A percentile compares a stretch with the other conserved stretches of the same genome.
Evolutionary conservation across 64 coral and sea anemone genomes (phyloP).

Genomic region (Catalaphyllia jardinei): DNA sequence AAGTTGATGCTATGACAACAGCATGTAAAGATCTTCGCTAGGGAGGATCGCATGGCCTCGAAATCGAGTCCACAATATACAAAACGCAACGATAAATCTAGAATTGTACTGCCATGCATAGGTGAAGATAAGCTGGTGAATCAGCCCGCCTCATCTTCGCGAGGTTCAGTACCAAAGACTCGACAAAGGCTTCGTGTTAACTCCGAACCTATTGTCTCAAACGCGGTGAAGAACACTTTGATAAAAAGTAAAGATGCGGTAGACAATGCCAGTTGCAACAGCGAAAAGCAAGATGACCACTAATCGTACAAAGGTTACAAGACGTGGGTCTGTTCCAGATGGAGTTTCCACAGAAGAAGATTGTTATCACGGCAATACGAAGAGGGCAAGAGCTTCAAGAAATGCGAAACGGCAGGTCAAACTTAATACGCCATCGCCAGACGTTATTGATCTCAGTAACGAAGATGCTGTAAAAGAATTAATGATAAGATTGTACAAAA

Average conservation of each 20-base stretch:
- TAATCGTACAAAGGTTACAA: neutral
- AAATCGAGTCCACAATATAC: neutral
- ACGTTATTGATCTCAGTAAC: slow-evolving; percentile 13
- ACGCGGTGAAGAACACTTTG: neutral
- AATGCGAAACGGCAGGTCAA: neutral
- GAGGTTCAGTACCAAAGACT: neutral
- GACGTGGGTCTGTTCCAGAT: neutral
- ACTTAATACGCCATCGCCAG: slow-evolving; percentile 3
- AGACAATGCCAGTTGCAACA: neutral
- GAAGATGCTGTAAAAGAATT: slow-evolving; percentile 12
- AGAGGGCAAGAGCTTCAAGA: neutral
- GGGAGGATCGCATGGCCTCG: neutral
- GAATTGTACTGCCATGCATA: neutral
- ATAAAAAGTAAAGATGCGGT: neutral
- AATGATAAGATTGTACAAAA: neutral
- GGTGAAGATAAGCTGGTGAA: neutral
- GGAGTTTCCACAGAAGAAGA: neutral
- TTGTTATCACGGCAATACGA: neutral
- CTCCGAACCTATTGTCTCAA: neutral
- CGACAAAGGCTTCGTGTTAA: neutral
- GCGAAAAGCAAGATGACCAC: neutral
- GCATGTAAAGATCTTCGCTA: neutral
- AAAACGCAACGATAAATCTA: neutral
- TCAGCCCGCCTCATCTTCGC: neutral
- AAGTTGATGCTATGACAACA: neutral